These are phyloP conservation scores for Ameiurus melas DNA, from an alignment of 2,113 vertebrate species.

Conservation along the genomic window DNA sequence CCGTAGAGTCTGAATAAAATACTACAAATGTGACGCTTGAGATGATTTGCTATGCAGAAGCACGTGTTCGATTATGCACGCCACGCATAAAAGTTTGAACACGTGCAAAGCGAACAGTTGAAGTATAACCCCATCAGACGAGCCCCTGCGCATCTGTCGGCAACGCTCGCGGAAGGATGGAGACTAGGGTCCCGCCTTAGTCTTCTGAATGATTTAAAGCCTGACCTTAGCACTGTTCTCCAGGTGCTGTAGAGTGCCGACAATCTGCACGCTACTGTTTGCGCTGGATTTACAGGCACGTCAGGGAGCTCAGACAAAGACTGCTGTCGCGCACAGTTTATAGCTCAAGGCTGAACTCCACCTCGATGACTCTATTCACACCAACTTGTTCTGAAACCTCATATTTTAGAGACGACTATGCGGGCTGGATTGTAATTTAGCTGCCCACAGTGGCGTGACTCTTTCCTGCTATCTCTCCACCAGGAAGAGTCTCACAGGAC, in stretches of 20 bases:
- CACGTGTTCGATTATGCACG: slow-evolving; percentile 28
- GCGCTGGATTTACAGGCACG: slow-evolving; percentile 50
- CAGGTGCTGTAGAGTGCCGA: slow-evolving; percentile 40
- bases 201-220: slow-evolving; percentile 52
- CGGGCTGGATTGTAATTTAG: not conserved
- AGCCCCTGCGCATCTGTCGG: slow-evolving; percentile 22
- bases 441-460: not conserved
- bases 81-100: slow-evolving; percentile 36
- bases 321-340: slow-evolving; percentile 45
- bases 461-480: not conserved
- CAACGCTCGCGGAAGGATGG: not conserved
- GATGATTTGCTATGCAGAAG: slow-evolving; percentile 25
- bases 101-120: slow-evolving; percentile 16
- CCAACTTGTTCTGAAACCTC: slow-evolving; percentile 16
- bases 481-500: not conserved
- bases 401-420: not conserved
- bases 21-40: not conserved
- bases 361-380: slow-evolving; percentile 35
- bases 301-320: slow-evolving; percentile 40
- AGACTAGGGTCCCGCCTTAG: not conserved
- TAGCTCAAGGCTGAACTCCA: slow-evolving; percentile 37
- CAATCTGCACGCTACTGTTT: slow-evolving; percentile 51
- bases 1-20: not conserved
- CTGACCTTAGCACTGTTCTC: slow-evolving; percentile 40
- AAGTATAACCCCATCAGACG: slow-evolving; percentile 1